Conservation (phyloP, 2,888 invertebrate genomes). For the Cataglyphis rosenhaueri region DNA sequence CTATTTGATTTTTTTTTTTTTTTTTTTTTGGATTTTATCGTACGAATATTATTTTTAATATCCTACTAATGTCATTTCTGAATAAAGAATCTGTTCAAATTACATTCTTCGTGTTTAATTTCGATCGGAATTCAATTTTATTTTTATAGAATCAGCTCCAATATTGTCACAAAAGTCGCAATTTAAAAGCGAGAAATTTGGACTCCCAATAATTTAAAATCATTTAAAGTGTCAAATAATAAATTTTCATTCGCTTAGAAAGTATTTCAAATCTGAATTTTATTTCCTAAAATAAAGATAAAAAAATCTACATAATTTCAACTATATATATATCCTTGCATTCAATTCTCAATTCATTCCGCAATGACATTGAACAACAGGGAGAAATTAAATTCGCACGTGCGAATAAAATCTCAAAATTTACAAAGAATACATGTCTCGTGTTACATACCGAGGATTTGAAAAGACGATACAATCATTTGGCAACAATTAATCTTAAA, state of each 20-base stretch:
- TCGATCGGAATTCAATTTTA: neutral
- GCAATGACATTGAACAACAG: slow-evolving; percentile 35
- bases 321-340: neutral
- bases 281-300: neutral
- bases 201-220: neutral
- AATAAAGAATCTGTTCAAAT: neutral
- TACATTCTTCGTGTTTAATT: neutral
- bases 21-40: neutral
- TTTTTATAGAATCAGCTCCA: neutral
- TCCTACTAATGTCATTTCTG: neutral
- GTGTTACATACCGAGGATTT: slow-evolving; percentile 22
- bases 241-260: neutral
- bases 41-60: neutral
- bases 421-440: neutral
- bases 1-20: neutral
- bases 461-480: slow-evolving; percentile 39
- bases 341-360: neutral
- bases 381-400: neutral
- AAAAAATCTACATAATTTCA: neutral
- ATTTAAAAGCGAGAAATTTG: neutral
- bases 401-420: neutral
- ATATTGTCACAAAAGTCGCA: neutral
- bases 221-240: neutral
- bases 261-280: neutral
- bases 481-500: slow-evolving; percentile 40